Base-by-base conservation (phyloP, 2,113 vertebrate genomes). In the Rallus limicola region DNA sequence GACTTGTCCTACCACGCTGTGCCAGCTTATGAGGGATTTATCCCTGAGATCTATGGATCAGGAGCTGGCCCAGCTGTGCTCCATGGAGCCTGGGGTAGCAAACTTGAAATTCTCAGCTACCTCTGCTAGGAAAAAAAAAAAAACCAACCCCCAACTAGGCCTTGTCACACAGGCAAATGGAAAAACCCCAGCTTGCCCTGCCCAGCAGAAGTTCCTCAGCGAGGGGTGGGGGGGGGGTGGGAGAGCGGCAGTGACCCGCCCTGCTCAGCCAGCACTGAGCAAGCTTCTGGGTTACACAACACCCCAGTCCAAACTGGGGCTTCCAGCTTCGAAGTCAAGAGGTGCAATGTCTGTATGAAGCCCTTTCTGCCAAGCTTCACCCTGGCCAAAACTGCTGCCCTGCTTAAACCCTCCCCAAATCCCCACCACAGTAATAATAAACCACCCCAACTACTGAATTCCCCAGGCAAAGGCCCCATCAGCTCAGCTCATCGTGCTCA, bases 321-420 rank as follows among this genome's bases (percentile, higher is more conserved):
- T 60, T 48, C 82, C 15, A 26, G 11, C n/a, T 31, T 26, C 5
- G 0, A n/a, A 33, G 48, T 5, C 4, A 7, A 59, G 17, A 10
- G 20, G 7, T 25, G 25, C 34, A 8, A 56, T 5, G 6, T 4
- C 5, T 3, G 1, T 5, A 13, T 28, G 38, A 59, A 10, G 1
- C 0, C 13, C 0, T 46, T 28, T 60, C n/a, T 15, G n/a, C 56
- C n/a, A 8, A 2, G 6, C 68, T 60, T 40, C 20, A 12, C 59
- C 28, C 38, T 20, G 11, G 11, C 36, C 6, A 29, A 40, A n/a
- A 19, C 28, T 10, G 50, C 48, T 4, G 26, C 64, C 7, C 2
- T 0, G 4, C 20, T 50, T 36, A 31, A 55, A 60, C 2, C 3
- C 13, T 33, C 36, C 44, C 2, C 5, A 65, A 53, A 33, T 36